Base-by-base conservation (phyloP, 2,888 invertebrate genomes). In the Leptarthrus brevirostris region DNA sequence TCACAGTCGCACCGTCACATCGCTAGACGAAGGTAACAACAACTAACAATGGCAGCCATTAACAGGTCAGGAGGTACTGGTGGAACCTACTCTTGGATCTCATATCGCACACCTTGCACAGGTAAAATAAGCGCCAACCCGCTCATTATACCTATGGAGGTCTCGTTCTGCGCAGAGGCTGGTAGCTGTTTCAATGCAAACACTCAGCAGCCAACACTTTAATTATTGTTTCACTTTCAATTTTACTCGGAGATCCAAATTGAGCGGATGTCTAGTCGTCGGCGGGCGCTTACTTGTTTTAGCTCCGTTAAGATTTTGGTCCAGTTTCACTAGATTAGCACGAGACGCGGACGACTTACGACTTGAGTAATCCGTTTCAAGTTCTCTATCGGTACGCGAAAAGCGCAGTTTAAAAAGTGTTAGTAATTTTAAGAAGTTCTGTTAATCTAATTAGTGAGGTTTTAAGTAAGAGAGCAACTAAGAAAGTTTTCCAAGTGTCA, bases 141-240 rank as follows among this genome's bases (percentile, higher is more conserved):
- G 71, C 34, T 40, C 6, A 12, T 26, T 40, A n/a, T 14, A 34
- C n/a, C n/a, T 16, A 16, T 18, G 24, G 64, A 64, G 64, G 22
- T 64, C 47, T 64, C 64, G 44, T 44, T 64, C 14, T 64, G 64
- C 64, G 52, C 53, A 36, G 49, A 58, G 44, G 53, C 24, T 58
- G 54, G 44, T 22, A 14, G 53, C 24, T 47, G 40, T 49, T 40
- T 44, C 26, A 56, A 16, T 44, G 58, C 24, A 72, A 58, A 49
- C 58, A n/a, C 40, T 16, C 53, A 53, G 44, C 47, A 34, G 56
- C 30, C 54, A 40, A 20, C 61, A 49, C 47, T 58, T 56, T 34
- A 72, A 36, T 36, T 56, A 47, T 47, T 72, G 26, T 54, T 56
- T 72, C 69, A 73, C 64, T 73, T 75, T 75, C 73, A 75, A 75